A percentile compares a stretch with the other conserved stretches of the same genome.
Conservation (phyloP, 2,113 vertebrate species). For the Pachyramphus minor region DNA sequence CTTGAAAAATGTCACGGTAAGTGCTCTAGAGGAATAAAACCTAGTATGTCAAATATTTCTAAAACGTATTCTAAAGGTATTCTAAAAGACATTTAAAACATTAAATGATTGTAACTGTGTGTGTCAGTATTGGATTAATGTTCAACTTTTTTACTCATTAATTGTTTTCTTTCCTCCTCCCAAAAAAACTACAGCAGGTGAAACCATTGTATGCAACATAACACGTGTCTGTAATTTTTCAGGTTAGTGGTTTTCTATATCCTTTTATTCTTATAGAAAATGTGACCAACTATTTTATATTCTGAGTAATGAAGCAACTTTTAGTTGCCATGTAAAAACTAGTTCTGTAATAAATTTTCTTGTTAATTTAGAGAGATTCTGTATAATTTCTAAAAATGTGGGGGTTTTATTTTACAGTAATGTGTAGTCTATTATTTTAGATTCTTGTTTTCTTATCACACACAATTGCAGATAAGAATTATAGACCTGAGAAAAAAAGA, state of each 20-base stretch:
- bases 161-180: neutral
- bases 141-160: neutral
- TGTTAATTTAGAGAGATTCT: neutral
- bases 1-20: neutral
- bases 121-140: neutral
- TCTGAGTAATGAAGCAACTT: neutral
- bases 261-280: neutral
- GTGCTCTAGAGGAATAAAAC: neutral
- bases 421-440: neutral
- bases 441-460: neutral
- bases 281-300: neutral
- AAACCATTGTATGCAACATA: slow-evolving; percentile 67
- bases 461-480: neutral
- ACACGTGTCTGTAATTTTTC: slow-evolving; percentile 69
- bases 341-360: neutral
- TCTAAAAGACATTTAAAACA: too few species aligned
- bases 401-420: neutral
- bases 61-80: too few species aligned
- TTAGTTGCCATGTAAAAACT: neutral
- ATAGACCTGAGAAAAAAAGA: neutral
- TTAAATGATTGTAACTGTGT: neutral
- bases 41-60: neutral
- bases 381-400: neutral
- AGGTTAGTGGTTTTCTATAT: slow-evolving; percentile 61
- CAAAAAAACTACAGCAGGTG: slow-evolving; percentile 4